Base-by-base conservation (phyloP, 2,888 invertebrate genomes). In the Mimas tiliae region DNA sequence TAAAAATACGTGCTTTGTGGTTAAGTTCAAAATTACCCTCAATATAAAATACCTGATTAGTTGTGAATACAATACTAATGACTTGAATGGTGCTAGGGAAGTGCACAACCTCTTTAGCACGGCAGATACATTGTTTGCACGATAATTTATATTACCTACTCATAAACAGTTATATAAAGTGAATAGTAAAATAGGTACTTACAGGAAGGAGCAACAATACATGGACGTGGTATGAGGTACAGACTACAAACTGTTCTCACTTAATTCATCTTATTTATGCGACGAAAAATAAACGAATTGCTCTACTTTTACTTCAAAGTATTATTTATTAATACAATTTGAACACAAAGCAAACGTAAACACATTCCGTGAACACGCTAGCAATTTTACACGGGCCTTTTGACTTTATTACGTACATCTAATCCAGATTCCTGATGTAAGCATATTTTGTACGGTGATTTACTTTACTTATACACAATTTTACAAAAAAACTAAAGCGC, bases 161-260 rank as follows among this genome's bases (percentile, higher is more conserved):
- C 38, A 11, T 38, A 58, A 42, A 58, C 19, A 19, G 58, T 42
- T 42, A 42, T 19, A 42, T 62, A 62, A 42, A 65, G 2, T 45
- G 45, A 63, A 72, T 67, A 62, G 63, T 62, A 67, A 50, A 48
- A 69, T 71, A 75, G 82, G 69, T 83, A 94, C 94, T 94, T 81
- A 94, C 94, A 94, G 91, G 79, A 94, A 91, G 71, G 94, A 94
- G 83, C 94, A 94, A 93, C 94, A 94, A 91, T 94, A 94, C 94
- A 94, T 94, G 90, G 93, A 92, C 88, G 89, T 87, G 80, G 78
- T 78, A 77, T 83, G 80, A 78, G 82, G 82, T 78, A 81, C 83
- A 73, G 75, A 73, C 74, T 77, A 76, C 74, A 74, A 77, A 79
- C 78, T 77, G 74, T 75, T 74, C 71, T 77, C 74, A 74, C 74